A percentile compares a stretch with the other conserved stretches of the same genome.
Evolutionary conservation across 2,797 vertebrate species (phyloP).

Genomic region (Falco novaeseelandiae): DNA sequence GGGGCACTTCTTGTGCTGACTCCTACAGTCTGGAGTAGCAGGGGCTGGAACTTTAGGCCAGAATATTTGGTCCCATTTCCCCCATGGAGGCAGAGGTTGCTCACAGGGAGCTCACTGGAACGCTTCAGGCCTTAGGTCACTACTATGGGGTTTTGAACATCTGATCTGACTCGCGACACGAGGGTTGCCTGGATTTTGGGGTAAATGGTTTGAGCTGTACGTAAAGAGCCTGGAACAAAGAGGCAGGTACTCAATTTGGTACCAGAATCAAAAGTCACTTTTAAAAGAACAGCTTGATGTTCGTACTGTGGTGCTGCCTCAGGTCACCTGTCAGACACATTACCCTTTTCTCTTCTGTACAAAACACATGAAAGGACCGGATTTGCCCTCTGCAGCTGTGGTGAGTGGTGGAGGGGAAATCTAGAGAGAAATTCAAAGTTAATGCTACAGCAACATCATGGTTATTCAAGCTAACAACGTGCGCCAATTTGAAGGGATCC

Average conservation of each 20-base stretch:
- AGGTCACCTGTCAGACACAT: background rate
- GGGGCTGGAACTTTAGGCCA: background rate
- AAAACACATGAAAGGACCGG: background rate
- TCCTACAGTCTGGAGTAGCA: background rate
- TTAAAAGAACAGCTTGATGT: background rate
- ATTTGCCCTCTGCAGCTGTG: background rate
- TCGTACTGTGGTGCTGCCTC: background rate
- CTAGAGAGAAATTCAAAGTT: background rate
- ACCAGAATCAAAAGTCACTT: background rate
- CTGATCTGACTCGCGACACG: background rate
- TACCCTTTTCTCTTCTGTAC: background rate
- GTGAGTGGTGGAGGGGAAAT: background rate
- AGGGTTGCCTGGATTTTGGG: background rate
- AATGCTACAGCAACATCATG: background rate
- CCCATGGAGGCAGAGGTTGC: background rate
- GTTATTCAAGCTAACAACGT: background rate
- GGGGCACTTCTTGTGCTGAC: background rate
- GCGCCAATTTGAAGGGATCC: background rate
- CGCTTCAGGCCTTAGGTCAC: background rate
- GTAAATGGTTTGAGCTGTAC: background rate
- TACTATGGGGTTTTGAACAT: background rate
- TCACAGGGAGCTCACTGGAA: background rate
- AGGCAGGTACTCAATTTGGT: background rate
- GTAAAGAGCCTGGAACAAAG: background rate
- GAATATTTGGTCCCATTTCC: background rate